Conservation (phyloP, 1,140 invertebrate species). For the Trichonephila clavipes region DNA sequence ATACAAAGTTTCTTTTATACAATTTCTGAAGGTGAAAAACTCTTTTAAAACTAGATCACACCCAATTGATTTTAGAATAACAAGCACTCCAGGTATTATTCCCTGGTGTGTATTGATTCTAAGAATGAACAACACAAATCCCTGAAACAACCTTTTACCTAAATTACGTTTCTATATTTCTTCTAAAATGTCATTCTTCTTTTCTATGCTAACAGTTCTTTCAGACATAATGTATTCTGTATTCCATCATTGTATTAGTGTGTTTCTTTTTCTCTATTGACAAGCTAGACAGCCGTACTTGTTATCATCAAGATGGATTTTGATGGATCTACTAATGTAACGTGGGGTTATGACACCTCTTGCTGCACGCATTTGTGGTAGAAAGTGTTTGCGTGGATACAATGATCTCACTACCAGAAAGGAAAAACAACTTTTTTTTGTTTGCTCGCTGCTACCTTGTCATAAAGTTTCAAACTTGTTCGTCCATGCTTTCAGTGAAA, state of each 20-base stretch:
- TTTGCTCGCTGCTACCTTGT: too few species aligned
- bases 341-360: background rate
- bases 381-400: background rate
- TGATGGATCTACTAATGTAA: background rate
- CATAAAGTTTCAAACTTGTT: too few species aligned
- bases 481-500: too few species aligned
- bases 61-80: background rate
- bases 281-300: background rate
- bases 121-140: background rate
- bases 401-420: too few species aligned
- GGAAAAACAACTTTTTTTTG: too few species aligned
- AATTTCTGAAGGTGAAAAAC: background rate
- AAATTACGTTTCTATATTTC: background rate
- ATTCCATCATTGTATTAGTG: background rate
- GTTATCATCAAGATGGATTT: constrained; percentile 2
- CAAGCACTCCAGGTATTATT: background rate
- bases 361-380: background rate
- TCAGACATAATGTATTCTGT: background rate
- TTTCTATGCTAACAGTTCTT: background rate
- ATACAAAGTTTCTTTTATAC: background rate
- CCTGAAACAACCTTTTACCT: background rate
- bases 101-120: background rate
- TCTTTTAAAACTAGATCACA: background rate
- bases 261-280: background rate
- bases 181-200: background rate